Evolutionary conservation across 2,797 vertebrate genomes (phyloP).

Genomic region (Mus spretus): DNA sequence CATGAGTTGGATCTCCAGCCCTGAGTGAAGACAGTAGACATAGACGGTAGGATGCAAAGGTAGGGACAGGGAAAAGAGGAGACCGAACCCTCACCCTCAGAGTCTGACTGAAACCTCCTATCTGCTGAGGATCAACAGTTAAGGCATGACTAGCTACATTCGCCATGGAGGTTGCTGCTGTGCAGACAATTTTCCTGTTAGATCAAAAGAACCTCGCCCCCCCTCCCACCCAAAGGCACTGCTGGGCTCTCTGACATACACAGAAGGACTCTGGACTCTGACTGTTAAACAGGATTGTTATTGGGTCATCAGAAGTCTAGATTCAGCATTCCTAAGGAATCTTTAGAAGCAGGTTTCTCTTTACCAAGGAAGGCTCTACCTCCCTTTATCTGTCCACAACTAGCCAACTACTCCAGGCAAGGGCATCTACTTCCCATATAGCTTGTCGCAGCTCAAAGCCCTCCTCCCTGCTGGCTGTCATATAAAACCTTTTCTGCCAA

Average conservation of each 20-base stretch:
- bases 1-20: not conserved
- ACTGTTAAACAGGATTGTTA: not conserved
- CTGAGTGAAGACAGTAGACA: not conserved
- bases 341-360: not conserved
- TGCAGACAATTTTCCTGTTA: not conserved
- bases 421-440: no score
- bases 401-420: not conserved
- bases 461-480: not conserved
- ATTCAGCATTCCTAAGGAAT: not conserved
- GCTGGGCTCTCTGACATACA: not conserved
- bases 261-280: not conserved
- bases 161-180: not conserved
- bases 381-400: not conserved
- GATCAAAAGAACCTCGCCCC: not conserved
- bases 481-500: not conserved
- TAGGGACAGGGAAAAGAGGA: not conserved
- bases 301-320: not conserved
- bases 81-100: not conserved
- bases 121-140: not conserved
- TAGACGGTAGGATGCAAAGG: not conserved
- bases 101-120: not conserved
- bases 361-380: not conserved
- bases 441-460: not conserved
- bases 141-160: not conserved
- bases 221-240: not conserved